These are phyloP conservation scores for Chouioia cunea DNA, from an alignment of 2,888 invertebrate species.

Conservation along the genomic window DNA sequence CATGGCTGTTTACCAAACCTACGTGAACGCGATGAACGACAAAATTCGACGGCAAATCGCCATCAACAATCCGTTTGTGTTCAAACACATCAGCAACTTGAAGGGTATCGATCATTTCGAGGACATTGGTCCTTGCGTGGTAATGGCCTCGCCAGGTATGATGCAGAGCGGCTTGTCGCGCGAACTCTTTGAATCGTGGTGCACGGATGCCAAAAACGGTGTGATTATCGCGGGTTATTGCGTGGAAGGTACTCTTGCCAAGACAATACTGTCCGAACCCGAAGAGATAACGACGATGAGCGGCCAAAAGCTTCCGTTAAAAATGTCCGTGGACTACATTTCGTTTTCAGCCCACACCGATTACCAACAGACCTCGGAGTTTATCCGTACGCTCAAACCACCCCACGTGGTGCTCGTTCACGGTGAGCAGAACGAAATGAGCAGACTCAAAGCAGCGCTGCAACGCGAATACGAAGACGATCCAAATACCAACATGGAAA, in stretches of 20 bases:
- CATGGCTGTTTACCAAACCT: slow-evolving; percentile 99
- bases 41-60: slow-evolving; percentile 96
- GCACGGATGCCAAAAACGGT: slow-evolving; percentile 97
- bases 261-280: slow-evolving; percentile 95
- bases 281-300: slow-evolving; percentile 96
- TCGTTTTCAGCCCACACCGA: slow-evolving; percentile 99
- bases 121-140: slow-evolving; percentile 99
- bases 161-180: slow-evolving; percentile 98
- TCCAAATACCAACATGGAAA: slow-evolving; percentile 82
- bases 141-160: slow-evolving; percentile 99
- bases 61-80: slow-evolving; percentile 98
- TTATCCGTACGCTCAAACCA: slow-evolving; percentile 93
- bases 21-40: slow-evolving; percentile 99
- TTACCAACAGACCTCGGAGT: slow-evolving; percentile 97
- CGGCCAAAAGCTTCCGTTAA: slow-evolving; percentile 95
- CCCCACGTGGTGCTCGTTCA: slow-evolving; percentile 97
- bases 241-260: slow-evolving; percentile 91
- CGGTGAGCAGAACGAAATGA: slow-evolving; percentile 99
- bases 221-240: slow-evolving; percentile 98
- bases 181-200: slow-evolving; percentile 99
- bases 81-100: slow-evolving; percentile 95
- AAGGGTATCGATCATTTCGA: slow-evolving; percentile 99
- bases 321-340: slow-evolving; percentile 99
- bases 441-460: slow-evolving; percentile 92
- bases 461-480: slow-evolving; percentile 94